Conservation (phyloP, 1,140 invertebrate species). For the Brachionus sp. region DNA sequence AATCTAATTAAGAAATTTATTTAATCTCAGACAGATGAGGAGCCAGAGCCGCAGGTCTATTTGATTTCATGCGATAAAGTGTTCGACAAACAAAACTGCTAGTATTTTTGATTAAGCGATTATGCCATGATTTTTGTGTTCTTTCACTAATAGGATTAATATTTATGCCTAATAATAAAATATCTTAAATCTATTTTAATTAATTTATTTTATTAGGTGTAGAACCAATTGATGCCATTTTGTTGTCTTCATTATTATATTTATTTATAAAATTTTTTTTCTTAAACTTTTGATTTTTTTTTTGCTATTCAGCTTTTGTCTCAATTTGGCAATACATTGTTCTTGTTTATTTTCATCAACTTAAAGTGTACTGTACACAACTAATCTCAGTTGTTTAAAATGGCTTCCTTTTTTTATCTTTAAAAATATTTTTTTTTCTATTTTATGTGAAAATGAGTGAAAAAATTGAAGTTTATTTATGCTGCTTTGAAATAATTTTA, state of each 20-base stretch:
- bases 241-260: not conserved
- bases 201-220: not conserved
- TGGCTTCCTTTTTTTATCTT: too few species aligned
- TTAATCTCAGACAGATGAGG: not conserved
- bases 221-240: not conserved
- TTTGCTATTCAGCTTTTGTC: too few species aligned
- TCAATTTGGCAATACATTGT: too few species aligned
- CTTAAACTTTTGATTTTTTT: too few species aligned
- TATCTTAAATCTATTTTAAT: not conserved
- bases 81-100: not conserved
- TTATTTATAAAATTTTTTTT: too few species aligned
- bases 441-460: too few species aligned
- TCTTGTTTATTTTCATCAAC: too few species aligned
- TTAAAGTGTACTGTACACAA: too few species aligned
- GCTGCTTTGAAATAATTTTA: too few species aligned
- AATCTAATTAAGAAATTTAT: not conserved
- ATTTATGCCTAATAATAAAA: not conserved
- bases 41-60: not conserved
- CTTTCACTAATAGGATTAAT: not conserved
- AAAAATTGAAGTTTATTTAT: too few species aligned
- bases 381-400: too few species aligned
- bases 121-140: not conserved
- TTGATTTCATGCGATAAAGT: not conserved
- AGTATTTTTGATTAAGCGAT: not conserved
- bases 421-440: too few species aligned